A percentile compares a stretch with the other conserved stretches of the same genome.
Evolutionary conservation across 2,888 invertebrate species (phyloP).

Genomic region (Hypena proboscidalis): DNA sequence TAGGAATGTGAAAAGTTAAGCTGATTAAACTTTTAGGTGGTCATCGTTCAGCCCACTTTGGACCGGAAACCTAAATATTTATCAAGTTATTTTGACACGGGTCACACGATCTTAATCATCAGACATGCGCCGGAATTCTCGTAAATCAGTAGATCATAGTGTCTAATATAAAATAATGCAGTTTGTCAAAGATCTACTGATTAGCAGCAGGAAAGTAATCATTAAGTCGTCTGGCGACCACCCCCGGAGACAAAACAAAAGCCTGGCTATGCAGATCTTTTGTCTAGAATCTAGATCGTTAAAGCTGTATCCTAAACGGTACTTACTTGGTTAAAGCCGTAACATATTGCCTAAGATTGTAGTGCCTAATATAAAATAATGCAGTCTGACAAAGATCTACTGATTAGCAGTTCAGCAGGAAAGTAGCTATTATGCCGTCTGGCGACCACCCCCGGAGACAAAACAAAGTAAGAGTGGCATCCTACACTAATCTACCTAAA

Average conservation of each 20-base stretch:
- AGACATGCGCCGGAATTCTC: not conserved
- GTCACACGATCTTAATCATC: not conserved
- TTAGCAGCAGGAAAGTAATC: conserved; percentile 7
- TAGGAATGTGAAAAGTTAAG: too few species aligned
- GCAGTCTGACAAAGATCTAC: not conserved
- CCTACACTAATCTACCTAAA: too few species aligned
- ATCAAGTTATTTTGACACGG: too few species aligned
- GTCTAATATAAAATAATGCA: not conserved
- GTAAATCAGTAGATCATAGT: too few species aligned
- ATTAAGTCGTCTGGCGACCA: conserved; percentile 14
- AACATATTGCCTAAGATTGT: too few species aligned
- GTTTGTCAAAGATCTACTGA: not conserved
- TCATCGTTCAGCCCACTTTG: too few species aligned
- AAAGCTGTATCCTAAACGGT: not conserved
- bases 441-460: conserved; percentile 13
- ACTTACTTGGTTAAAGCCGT: too few species aligned
- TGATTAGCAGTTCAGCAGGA: conserved; percentile 9
- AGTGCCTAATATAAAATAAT: not conserved
- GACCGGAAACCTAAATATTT: too few species aligned
- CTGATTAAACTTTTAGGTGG: too few species aligned
- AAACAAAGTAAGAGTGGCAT: too few species aligned
- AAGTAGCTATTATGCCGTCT: conserved; percentile 7
- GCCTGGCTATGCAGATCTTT: not conserved
- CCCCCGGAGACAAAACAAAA: conserved; percentile 10
- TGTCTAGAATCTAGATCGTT: not conserved